phyloP scores from a whole-genome alignment of 2,888 invertebrate species.

The Mimumesa dahlbomi region DNA sequence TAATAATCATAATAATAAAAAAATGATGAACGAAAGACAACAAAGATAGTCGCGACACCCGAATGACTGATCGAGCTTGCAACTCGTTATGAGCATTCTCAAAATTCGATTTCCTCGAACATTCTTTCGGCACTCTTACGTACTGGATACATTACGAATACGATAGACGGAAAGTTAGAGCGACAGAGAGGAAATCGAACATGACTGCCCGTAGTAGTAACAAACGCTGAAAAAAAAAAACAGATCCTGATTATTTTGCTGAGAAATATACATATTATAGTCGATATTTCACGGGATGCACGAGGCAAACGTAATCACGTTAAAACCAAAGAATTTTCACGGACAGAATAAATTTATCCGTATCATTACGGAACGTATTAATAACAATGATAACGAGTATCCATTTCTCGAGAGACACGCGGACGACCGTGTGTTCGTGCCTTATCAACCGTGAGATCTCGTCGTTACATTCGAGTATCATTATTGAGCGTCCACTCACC shows the following conservation, averaged over 20 bases:
- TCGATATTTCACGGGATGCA: background rate
- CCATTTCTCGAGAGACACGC: too few relatives aligned
- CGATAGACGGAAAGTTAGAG: slow-evolving; percentile 18
- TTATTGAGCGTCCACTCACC: slow-evolving; percentile 23
- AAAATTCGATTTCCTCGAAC: slow-evolving; percentile 19
- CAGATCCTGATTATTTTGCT: too few relatives aligned
- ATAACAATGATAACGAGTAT: too few relatives aligned
- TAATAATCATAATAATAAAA: too few relatives aligned
- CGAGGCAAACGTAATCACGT: too few relatives aligned
- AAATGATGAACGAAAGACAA: background rate
- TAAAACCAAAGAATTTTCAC: too few relatives aligned
- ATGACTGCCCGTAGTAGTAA: slow-evolving; percentile 2
- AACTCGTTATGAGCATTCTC: background rate
- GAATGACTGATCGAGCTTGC: slow-evolving; percentile 12
- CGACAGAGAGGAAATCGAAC: slow-evolving; percentile 41
- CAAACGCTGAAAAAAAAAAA: too few relatives aligned
- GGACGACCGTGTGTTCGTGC: too few relatives aligned
- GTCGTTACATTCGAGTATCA: slow-evolving; percentile 9
- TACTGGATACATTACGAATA: too few relatives aligned
- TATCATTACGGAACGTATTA: too few relatives aligned
- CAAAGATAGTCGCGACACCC: background rate
- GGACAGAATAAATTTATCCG: too few relatives aligned
- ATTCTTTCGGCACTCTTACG: background rate
- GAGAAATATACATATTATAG: too few relatives aligned
- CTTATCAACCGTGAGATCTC: slow-evolving; percentile 24